Evolutionary conservation across 1,140 invertebrate species (phyloP).

Genomic region (Hyphantria cunea): DNA sequence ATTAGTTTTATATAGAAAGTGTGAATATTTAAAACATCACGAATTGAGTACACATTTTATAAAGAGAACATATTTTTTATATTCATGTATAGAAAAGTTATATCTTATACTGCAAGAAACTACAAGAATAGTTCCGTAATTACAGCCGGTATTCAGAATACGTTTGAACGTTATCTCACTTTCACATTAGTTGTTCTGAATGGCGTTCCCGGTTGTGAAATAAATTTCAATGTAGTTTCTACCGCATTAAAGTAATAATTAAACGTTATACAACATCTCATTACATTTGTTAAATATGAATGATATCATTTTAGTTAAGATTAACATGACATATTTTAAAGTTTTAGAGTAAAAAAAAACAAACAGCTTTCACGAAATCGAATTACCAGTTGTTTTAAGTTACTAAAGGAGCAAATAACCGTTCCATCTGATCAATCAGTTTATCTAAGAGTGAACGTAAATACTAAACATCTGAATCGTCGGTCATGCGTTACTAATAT

Average conservation of each 20-base stretch:
- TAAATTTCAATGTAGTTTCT: slow-evolving; percentile 42
- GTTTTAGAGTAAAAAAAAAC: slow-evolving; percentile 33
- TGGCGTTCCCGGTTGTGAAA: slow-evolving; percentile 31
- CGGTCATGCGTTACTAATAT: no score
- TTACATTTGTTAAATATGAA: slow-evolving; percentile 12
- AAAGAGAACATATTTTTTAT: neutral
- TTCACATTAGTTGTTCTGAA: slow-evolving; percentile 58
- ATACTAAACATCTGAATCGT: no score
- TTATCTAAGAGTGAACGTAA: no score
- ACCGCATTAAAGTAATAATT: slow-evolving; percentile 56
- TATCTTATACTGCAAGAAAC: neutral
- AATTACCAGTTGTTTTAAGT: no score
- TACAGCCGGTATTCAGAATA: neutral
- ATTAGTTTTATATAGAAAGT: no score
- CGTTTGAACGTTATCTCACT: slow-evolving; percentile 43
- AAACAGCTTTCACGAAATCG: neutral
- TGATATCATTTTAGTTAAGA: no score
- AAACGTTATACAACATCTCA: slow-evolving; percentile 45
- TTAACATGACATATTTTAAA: no score
- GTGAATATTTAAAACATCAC: no score
- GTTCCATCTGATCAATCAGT: no score
- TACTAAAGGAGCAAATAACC: no score
- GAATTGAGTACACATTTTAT: no score
- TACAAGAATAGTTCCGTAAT: neutral
- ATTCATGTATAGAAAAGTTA: neutral